Conservation (phyloP, 2,797 vertebrate genomes). For the Euthynnus affinis region DNA sequence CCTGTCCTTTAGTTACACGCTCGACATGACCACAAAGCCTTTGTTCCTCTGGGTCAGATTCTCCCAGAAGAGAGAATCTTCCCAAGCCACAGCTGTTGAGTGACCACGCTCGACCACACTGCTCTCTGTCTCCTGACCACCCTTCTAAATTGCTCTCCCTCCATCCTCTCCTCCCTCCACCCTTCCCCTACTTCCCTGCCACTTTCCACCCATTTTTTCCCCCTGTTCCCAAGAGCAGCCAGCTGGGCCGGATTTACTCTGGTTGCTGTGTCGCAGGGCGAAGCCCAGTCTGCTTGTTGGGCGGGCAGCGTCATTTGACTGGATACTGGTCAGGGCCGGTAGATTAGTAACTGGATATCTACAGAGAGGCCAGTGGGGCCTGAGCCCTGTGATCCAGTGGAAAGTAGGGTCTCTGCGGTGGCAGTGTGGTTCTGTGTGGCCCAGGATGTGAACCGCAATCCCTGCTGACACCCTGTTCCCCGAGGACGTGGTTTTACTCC, state of each 20-base stretch:
- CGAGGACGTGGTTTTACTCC: conserved; percentile 82
- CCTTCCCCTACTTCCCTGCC: conserved; percentile 8
- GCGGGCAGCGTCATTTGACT: conserved; percentile 71
- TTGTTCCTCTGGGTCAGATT: conserved; percentile 79
- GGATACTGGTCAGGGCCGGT: conserved; percentile 75
- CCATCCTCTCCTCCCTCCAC: conserved; percentile 34
- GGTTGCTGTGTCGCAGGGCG: conserved; percentile 67
- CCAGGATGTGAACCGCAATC: conserved; percentile 72
- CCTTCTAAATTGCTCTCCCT: conserved; percentile 65
- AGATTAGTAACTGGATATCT: conserved; percentile 86
- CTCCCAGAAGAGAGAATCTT: conserved; percentile 60
- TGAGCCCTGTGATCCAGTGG: conserved; percentile 83
- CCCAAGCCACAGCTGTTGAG: conserved; percentile 75
- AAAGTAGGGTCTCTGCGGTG: conserved; percentile 75
- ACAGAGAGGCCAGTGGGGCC: conserved; percentile 76
- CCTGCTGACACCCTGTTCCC: conserved; percentile 85
- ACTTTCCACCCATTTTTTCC: conserved; percentile 15
- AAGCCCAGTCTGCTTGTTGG: conserved; percentile 67
- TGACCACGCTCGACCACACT: conserved; percentile 79
- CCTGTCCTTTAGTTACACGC: conserved; percentile 75
- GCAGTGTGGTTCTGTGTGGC: conserved; percentile 71
- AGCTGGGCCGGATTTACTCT: conserved; percentile 85
- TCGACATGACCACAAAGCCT: conserved; percentile 71
- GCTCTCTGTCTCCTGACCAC: conserved; percentile 77
- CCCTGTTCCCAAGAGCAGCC: conserved; percentile 74